Percentiles rank a stretch among this genome's conserved stretches.
phyloP scores from a whole-genome alignment of 2,888 invertebrate species.

The Drosophila affinis region DNA sequence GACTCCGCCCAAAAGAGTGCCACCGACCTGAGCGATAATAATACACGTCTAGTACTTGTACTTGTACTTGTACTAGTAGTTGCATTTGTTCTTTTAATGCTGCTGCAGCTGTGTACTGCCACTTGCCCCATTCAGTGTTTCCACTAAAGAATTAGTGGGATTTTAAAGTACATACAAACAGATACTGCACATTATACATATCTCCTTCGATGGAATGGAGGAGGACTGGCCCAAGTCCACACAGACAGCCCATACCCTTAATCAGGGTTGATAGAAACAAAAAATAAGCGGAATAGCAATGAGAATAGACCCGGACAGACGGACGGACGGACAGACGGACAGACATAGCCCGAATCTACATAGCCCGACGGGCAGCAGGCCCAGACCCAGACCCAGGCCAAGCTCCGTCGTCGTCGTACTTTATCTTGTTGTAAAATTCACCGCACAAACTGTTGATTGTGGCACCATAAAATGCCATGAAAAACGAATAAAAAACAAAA shows the following conservation, averaged over 20 bases:
- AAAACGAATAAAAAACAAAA: conserved; percentile 67
- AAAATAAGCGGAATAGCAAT: conserved; percentile 25
- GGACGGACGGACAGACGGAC: conserved; percentile 32
- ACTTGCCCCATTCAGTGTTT: neutral
- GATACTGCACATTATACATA: too few relatives aligned
- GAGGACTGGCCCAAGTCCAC: neutral
- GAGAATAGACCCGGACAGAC: conserved; percentile 1
- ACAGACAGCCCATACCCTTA: conserved; percentile 49
- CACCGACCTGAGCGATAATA: conserved; percentile 63
- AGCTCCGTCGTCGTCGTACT: conserved; percentile 52
- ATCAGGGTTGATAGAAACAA: conserved; percentile 39
- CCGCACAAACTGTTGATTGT: conserved; percentile 83
- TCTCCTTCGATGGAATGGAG: neutral
- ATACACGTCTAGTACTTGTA: conserved; percentile 38
- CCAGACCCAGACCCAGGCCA: conserved; percentile 19
- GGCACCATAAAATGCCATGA: conserved; percentile 82
- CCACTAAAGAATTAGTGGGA: neutral
- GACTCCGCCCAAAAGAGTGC: neutral
- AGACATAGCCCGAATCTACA: conserved; percentile 25
- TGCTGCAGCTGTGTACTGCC: neutral
- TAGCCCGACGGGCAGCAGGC: conserved; percentile 22
- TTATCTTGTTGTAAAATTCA: conserved; percentile 81
- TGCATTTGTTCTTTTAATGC: neutral
- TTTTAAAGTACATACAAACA: neutral
- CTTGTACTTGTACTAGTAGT: neutral